Conservation (phyloP, 2,113 vertebrate genomes). For the Morphnarchus princeps region DNA sequence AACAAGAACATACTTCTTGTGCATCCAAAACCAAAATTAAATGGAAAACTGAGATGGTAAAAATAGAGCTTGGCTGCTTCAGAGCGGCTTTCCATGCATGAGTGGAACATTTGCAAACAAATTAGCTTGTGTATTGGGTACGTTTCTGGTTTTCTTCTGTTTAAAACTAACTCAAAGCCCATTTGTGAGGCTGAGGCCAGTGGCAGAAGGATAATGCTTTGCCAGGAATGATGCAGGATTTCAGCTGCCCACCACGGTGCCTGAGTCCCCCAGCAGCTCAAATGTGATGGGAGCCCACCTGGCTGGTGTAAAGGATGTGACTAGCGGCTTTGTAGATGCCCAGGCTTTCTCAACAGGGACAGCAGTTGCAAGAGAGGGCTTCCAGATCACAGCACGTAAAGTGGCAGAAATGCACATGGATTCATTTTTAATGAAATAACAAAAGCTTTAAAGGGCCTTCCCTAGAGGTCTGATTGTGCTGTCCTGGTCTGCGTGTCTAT, state of each 20-base stretch:
- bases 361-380: not conserved
- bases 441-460: not conserved
- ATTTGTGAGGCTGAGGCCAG: not conserved
- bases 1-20: not conserved
- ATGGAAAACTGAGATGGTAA: not conserved
- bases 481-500: accelerated
- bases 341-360: not conserved
- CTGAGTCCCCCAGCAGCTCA: not conserved
- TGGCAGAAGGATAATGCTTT: not conserved
- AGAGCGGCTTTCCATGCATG: not conserved
- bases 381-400: not conserved
- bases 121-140: not conserved
- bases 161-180: not conserved
- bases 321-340: not conserved
- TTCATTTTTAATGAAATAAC: not conserved
- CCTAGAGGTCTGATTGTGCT: not conserved
- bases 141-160: not conserved
- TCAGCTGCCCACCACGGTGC: not conserved
- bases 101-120: slow-evolving; percentile 26
- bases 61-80: slow-evolving; percentile 8
- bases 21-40: not conserved
- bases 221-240: not conserved
- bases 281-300: not conserved
- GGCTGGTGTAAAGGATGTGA: not conserved
- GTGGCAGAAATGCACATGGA: not conserved